Evolutionary conservation across 1,140 invertebrate genomes (phyloP), one percentile per base, ranked within the genome.

Genomic region (Drosophila rhopaloa): DNA sequence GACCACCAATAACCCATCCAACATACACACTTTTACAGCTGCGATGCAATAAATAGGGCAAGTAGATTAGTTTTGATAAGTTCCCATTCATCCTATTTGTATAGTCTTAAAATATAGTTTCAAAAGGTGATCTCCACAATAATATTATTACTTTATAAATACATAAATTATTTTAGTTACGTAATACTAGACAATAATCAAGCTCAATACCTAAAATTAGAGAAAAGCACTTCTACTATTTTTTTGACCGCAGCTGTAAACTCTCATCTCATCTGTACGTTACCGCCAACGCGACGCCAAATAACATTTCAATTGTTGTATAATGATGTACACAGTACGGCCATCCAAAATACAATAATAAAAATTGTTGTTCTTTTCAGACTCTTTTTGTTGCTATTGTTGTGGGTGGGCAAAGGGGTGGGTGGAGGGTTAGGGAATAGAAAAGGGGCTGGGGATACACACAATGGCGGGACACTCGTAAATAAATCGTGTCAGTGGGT

Each of bases 401-500:
- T 41, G 41, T 35, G 44, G 72, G 70, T 41, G 58, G 27, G 40
- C 14, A 32, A 48, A 1, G 7, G 47, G 24, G n/a, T 14, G 48
- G 27, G 37, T n/a, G 27, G 29, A 19, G 57, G 37, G 72, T 58
- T 71, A 47, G 44, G 32, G 47, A 38, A 76, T 51, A 72, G 50
- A 62, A 59, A 75, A 71, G 66, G 65, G 60, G 48, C 56, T 51
- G 60, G 68, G 46, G 37, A 51, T 46, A 48, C 67, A 84, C 53
- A 73, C 72, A 80, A 78, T 81, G 82, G 60, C 58, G 48, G 79
- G 83, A 88, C 83, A 86, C 76, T 88, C 84, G 84, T 88, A 88
- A 88, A 88, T 88, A 88, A 88, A 88, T 88, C 84, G 83, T 88
- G 83, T 89, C 83, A 88, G 83, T 89, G 83, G 83, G 83, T 89